A percentile compares a stretch with the other conserved stretches of the same genome.
These are phyloP conservation scores for Epizoanthus ramosus DNA, from an alignment of 92 coral and sea anemone genomes.

Conservation along the genomic window DNA sequence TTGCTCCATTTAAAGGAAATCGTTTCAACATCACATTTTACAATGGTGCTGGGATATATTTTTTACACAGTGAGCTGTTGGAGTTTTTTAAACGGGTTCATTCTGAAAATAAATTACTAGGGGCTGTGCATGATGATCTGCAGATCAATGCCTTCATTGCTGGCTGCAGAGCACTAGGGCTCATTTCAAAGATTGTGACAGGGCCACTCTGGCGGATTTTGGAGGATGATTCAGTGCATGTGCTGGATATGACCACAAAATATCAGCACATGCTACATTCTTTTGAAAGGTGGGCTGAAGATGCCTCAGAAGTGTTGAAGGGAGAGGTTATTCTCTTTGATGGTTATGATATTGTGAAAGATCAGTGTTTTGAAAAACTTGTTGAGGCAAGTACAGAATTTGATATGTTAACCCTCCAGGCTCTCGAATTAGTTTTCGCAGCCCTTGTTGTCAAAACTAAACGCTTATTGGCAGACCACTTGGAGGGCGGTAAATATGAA, in stretches of 20 bases:
- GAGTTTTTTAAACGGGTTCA: conserved; percentile 17
- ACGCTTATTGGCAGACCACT: conserved; percentile 27
- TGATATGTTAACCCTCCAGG: conserved; percentile 28
- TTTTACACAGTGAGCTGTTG: conserved; percentile 5
- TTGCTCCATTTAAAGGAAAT: conserved; percentile 24
- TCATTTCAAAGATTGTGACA: conserved; percentile 13
- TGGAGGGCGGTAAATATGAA: conserved; percentile 38
- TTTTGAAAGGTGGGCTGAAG: conserved; percentile 22
- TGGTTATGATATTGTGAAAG: conserved; percentile 12
- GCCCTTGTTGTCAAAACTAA: conserved; percentile 34
- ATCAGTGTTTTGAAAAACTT: conserved; percentile 20
- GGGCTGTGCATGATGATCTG: conserved; percentile 14
- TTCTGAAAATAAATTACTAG: conserved; percentile 15
- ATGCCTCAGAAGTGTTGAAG: conserved; percentile 20
- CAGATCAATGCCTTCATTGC: conserved; percentile 25
- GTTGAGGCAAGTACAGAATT: conserved; percentile 13
- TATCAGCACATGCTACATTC: conserved; percentile 32
- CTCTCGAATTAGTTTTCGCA: conserved; percentile 35
- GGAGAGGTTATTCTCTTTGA: conserved; percentile 25
- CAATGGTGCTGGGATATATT: conserved; percentile 34
- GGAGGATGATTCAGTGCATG: conserved; percentile 3
- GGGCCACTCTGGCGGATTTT: conserved; percentile 21
- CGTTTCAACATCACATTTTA: conserved; percentile 26
- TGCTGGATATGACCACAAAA: conserved; percentile 16
- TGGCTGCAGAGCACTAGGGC: conserved; percentile 23